Conservation (phyloP, 2,888 invertebrate genomes). For the Platycheirus rosarum region DNA sequence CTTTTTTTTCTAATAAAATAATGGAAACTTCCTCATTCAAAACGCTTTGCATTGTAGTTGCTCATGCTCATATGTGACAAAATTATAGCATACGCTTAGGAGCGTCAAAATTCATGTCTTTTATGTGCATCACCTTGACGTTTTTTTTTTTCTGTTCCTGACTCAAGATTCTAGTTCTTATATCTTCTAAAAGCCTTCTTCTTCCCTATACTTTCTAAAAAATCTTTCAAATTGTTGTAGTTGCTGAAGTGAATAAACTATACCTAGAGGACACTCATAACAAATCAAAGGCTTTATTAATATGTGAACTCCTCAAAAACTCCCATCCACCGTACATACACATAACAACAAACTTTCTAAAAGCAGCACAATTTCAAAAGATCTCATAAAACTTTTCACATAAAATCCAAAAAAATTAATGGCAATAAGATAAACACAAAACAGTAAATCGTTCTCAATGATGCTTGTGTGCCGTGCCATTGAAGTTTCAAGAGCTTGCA, state of each 20-base stretch:
- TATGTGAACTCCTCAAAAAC: slow-evolving; percentile 30
- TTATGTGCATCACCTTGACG: no score
- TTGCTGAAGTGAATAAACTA: slow-evolving; percentile 21
- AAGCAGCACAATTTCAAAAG: slow-evolving; percentile 41
- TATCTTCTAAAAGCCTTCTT: no score
- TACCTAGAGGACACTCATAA: slow-evolving; percentile 14
- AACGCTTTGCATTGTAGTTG: no score
- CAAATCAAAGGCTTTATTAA: slow-evolving; percentile 53
- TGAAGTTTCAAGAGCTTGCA: slow-evolving; percentile 6
- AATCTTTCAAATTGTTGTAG: slow-evolving; percentile 4
- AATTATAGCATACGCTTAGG: no score
- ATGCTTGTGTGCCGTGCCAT: slow-evolving; percentile 22
- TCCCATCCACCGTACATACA: slow-evolving; percentile 40
- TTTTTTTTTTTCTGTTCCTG: no score
- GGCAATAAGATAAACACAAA: slow-evolving; percentile 59
- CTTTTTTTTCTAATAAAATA: no score
- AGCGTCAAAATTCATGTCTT: no score
- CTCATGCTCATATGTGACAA: no score
- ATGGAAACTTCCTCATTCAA: no score
- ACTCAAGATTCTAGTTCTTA: no score
- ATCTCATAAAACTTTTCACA: slow-evolving; percentile 69
- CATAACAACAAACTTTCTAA: neutral
- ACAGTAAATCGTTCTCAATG: slow-evolving; percentile 36
- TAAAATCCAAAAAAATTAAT: slow-evolving; percentile 66
- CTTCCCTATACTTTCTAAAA: no score